Conservation (phyloP, 1,140 invertebrate genomes). For the Agrypnia vestita region DNA sequence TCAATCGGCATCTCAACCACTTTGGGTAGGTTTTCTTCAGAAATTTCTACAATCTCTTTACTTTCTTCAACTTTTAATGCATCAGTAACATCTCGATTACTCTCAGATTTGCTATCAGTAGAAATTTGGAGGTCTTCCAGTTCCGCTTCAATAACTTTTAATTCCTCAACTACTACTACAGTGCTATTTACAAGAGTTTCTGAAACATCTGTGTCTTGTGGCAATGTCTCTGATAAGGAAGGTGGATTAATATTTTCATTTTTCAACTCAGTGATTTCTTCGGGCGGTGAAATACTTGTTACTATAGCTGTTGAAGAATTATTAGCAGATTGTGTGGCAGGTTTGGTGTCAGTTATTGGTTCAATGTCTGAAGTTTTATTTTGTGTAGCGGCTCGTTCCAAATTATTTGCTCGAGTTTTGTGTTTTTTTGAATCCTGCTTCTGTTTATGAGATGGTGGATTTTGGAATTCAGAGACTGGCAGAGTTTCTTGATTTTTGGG, state of each 20-base stretch:
- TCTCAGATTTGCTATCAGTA: background rate
- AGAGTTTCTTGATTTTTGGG: background rate
- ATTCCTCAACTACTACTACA: background rate
- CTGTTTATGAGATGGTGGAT: slow-evolving; percentile 6
- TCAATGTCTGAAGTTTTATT: background rate
- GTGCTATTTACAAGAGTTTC: too few relatives aligned
- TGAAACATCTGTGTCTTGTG: too few relatives aligned
- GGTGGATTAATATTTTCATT: background rate
- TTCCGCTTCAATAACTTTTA: background rate
- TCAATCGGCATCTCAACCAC: background rate
- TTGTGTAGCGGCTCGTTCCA: slow-evolving; percentile 1
- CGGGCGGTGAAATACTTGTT: background rate
- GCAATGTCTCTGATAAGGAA: background rate
- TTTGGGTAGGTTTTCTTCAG: background rate
- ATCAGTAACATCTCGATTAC: background rate
- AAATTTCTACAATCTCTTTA: background rate
- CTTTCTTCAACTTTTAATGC: background rate
- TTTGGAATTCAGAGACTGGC: background rate
- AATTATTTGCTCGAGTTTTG: slow-evolving; percentile 28
- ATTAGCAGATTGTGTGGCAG: background rate
- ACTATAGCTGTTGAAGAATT: slow-evolving; percentile 5
- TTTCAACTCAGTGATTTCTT: background rate
- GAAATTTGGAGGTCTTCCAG: slow-evolving; percentile 1
- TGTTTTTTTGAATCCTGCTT: slow-evolving; percentile 27
- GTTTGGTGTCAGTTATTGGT: slow-evolving; percentile 5